These are phyloP conservation scores for Lysandra bellargus DNA, from an alignment of 2,888 invertebrate species.

Conservation along the genomic window DNA sequence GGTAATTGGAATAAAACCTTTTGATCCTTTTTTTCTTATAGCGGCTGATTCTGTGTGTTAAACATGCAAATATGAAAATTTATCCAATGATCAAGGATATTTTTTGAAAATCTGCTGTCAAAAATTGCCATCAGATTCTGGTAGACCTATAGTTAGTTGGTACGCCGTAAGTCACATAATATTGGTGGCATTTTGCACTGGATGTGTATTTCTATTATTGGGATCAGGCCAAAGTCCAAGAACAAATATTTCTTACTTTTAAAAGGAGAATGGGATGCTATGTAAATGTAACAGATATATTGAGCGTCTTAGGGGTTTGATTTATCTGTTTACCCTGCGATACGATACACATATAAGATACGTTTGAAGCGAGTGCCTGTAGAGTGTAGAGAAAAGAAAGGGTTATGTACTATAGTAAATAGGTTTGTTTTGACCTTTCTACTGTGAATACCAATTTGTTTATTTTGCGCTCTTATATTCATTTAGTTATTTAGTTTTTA, in stretches of 20 bases:
- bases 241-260: background rate
- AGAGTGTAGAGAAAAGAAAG: background rate
- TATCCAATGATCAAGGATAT: no score
- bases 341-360: constrained; percentile 22
- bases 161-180: no score
- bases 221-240: background rate
- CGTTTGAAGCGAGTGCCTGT: background rate
- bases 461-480: background rate
- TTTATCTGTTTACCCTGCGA: constrained; percentile 27
- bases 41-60: no score
- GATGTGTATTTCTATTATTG: background rate
- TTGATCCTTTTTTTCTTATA: no score
- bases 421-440: constrained; percentile 2
- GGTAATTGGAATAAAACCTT: no score
- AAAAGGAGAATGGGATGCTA: background rate
- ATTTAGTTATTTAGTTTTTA: background rate
- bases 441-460: constrained; percentile 3
- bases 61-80: no score
- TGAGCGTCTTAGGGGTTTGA: constrained; percentile 1
- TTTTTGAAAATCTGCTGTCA: no score
- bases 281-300: background rate
- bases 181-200: background rate
- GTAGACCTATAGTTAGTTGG: no score
- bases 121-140: no score
- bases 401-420: constrained; percentile 6